Evolutionary conservation across 2,113 vertebrate species (phyloP).

Genomic region (Turdus rufiventris): DNA sequence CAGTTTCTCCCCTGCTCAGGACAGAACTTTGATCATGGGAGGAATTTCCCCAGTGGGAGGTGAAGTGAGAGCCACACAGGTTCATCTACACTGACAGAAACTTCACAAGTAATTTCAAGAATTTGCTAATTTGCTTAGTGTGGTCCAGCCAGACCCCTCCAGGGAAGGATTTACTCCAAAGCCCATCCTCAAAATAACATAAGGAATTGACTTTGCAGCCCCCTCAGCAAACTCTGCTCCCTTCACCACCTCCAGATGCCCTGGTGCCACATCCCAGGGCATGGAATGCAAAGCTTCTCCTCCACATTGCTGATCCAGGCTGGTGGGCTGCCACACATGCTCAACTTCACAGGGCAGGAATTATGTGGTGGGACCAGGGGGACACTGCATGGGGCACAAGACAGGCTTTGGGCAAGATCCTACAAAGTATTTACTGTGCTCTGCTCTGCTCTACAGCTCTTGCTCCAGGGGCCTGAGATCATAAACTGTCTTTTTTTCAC

Average conservation of each 20-base stretch:
- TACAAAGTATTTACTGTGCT: neutral
- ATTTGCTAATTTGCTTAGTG: neutral
- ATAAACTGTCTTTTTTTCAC: rapidly evolving
- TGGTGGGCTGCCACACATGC: neutral
- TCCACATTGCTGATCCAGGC: neutral
- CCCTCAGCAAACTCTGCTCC: neutral
- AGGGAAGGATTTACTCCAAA: neutral
- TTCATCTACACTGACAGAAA: neutral
- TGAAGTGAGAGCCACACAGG: neutral
- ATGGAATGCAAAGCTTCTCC: neutral
- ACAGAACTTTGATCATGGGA: neutral
- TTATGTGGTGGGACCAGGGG: rapidly evolving
- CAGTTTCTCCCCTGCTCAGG: neutral
- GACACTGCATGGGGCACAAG: neutral
- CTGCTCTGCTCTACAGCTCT: neutral
- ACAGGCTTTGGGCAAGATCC: neutral
- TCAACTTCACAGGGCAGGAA: neutral
- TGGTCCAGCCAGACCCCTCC: neutral
- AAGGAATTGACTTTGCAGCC: neutral
- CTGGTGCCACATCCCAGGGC: neutral
- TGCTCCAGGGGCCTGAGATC: neutral
- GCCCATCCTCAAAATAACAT: neutral
- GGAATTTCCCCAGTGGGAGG: neutral
- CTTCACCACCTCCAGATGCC: neutral
- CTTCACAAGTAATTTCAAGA: neutral